Conservation (phyloP, 2,797 vertebrate genomes). For the Champsocephalus gunnari region DNA sequence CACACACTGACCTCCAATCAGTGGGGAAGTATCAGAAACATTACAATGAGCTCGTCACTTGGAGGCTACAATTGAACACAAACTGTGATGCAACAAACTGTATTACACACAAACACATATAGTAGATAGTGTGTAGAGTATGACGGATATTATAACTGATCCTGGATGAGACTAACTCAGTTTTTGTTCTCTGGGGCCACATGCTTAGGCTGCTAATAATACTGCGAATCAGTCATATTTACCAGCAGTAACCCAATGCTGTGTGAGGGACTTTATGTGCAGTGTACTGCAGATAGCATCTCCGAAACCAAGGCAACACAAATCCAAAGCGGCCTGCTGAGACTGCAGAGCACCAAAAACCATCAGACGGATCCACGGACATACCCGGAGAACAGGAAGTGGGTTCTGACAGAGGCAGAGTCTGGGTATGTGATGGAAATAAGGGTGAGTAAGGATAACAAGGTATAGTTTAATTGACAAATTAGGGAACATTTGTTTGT, state of each 20-base stretch:
- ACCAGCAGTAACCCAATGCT: constrained; percentile 38
- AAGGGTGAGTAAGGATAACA: neutral
- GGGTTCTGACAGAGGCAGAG: neutral
- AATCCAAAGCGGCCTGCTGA: constrained; percentile 60
- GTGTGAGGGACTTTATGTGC: constrained; percentile 49
- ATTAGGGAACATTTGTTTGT: neutral
- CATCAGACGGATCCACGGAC: constrained; percentile 5
- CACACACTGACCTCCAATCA: too few relatives aligned
- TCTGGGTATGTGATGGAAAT: neutral
- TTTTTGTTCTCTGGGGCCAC: neutral
- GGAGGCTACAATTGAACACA: too few relatives aligned
- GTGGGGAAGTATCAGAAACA: too few relatives aligned
- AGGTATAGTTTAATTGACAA: neutral
- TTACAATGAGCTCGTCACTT: too few relatives aligned
- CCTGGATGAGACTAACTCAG: neutral
- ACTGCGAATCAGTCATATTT: constrained; percentile 37
- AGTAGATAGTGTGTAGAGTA: too few relatives aligned
- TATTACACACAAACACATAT: too few relatives aligned
- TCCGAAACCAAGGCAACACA: constrained; percentile 78
- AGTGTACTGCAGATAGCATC: constrained; percentile 76
- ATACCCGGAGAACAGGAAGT: neutral
- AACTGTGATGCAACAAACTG: too few relatives aligned
- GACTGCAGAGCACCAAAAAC: constrained; percentile 41
- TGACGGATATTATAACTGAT: neutral
- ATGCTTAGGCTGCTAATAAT: constrained; percentile 12